Evolutionary conservation across 2,888 invertebrate species (phyloP).

Genomic region (Folsomia candida): DNA sequence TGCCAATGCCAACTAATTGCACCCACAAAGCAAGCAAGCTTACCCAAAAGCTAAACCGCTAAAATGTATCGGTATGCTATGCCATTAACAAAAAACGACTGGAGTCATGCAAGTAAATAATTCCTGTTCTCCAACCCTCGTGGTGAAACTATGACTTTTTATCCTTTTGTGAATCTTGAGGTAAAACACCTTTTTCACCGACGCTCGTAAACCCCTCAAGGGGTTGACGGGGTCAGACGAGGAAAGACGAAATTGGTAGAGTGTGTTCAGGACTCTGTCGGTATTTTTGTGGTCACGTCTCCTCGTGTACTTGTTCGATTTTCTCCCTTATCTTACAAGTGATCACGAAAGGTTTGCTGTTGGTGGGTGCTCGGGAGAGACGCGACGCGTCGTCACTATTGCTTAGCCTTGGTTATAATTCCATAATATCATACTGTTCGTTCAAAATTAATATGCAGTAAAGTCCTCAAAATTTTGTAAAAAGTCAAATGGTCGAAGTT

Average conservation of each 20-base stretch:
- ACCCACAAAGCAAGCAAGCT: background rate
- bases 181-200: background rate
- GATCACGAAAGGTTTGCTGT: background rate
- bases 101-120: background rate
- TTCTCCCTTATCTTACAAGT: background rate
- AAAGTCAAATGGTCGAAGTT: no score
- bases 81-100: background rate
- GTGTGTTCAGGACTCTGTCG: background rate
- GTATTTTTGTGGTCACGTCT: background rate
- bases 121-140: background rate
- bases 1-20: background rate
- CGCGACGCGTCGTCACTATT: background rate
- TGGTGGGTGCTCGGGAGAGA: background rate
- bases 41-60: no score
- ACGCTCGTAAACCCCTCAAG: background rate
- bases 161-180: background rate
- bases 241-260: background rate
- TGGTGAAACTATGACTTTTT: no score
- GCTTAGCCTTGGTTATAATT: no score
- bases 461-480: no score
- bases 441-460: no score
- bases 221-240: background rate
- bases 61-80: background rate
- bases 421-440: no score
- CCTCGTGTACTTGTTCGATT: background rate